Evolutionary conservation across 2,113 vertebrate genomes (phyloP).

Genomic region (Chlamydotis undulata): DNA sequence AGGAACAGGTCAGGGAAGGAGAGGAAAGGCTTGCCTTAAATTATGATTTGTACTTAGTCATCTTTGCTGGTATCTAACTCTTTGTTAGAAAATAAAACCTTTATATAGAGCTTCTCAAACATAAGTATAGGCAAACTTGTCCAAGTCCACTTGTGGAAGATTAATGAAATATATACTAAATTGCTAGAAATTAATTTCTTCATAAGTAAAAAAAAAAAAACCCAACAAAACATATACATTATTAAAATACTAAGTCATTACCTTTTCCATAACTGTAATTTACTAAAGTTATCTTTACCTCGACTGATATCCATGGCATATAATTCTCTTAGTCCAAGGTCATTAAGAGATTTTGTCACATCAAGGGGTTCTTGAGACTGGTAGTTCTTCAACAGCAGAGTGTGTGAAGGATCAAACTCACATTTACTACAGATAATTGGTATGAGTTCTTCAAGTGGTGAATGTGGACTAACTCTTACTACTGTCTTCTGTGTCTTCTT

Average conservation of each 20-base stretch:
- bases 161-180: neutral
- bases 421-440: slow-evolving; percentile 92
- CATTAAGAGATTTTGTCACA: slow-evolving; percentile 87
- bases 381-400: slow-evolving; percentile 84
- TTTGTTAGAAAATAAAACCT: neutral
- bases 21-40: neutral
- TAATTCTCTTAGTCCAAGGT: slow-evolving; percentile 89
- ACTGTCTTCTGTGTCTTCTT: slow-evolving; percentile 94
- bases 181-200: neutral
- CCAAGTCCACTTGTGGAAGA: neutral
- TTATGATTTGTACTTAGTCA: neutral
- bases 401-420: slow-evolving; percentile 87
- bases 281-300: slow-evolving; percentile 74
- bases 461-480: slow-evolving; percentile 88
- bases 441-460: slow-evolving; percentile 83
- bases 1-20: neutral
- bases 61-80: neutral
- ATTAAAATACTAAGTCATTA: neutral
- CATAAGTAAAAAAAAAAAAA: neutral
- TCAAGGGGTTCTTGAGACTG: slow-evolving; percentile 87
- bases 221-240: neutral
- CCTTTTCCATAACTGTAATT: neutral
- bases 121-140: neutral
- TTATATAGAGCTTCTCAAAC: neutral
- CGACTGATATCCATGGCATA: slow-evolving; percentile 89